Evolutionary conservation across 2,888 invertebrate genomes (phyloP), one percentile per base, ranked within the genome.

Genomic region (Pinctada fucata): DNA sequence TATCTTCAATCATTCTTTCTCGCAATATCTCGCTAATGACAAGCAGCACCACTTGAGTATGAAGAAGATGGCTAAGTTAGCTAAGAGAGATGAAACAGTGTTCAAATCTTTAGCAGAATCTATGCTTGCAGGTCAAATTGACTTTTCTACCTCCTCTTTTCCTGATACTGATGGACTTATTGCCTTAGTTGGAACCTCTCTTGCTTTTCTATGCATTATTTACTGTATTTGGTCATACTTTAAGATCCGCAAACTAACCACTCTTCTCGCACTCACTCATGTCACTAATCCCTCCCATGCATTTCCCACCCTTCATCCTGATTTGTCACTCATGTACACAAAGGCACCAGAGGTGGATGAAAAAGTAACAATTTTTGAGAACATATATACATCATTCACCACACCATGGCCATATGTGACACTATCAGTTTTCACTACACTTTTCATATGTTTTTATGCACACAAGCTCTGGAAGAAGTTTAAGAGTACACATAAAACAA

Each of bases 61-160:
- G 58, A 64, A 75, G 68, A 75, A 79, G 79, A 80, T 81, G 70
- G 79, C 78, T 45, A 48, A 81, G 49, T 13, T 72, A 52, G 76
- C 77, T 31, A 75, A 76, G 31, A 76, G 74, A 48, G 76, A 78
- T 67, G 72, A 67, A 49, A 68, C 75, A 10, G 74, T 73, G 65
- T 82, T 82, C 72, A 49, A 68, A n/a, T 69, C 78, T 49, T 69
- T 82, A 31, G 67, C 82, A 10, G 78, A 82, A 72, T 74, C 82
- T 8, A 51, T 82, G 48, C 31, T 82, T 31, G 66, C 65, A 51
- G 81, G 77, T 52, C 48, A 77, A 65, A 72, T 77, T 58, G 48
- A 68, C 48, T 66, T 74, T 31, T 16, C 48, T 10, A 3, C 49
- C 0, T 63, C 45, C 13, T 45, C 69, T 47, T 78, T 69, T 50